These are phyloP conservation scores for Zeugodacus cucurbitae DNA, from an alignment of 1,140 invertebrate species.

Conservation along the genomic window DNA sequence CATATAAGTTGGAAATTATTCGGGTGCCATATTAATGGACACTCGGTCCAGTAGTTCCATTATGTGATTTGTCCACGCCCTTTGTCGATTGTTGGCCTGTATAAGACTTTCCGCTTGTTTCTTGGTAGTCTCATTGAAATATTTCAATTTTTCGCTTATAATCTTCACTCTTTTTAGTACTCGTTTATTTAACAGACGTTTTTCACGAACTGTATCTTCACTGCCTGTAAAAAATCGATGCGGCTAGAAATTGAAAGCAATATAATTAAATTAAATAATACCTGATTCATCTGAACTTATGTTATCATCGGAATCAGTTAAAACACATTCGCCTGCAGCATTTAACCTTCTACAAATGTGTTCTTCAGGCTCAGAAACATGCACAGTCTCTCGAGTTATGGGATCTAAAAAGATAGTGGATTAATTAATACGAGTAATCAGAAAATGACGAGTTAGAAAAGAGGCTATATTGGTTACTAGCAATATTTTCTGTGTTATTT, in stretches of 20 bases:
- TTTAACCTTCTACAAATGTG: too few relatives aligned
- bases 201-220: neutral
- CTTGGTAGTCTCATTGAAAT: neutral
- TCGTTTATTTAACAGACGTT: neutral
- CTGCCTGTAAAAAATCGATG: neutral
- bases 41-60: neutral
- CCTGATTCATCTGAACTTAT: neutral
- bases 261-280: neutral
- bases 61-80: neutral
- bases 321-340: too few relatives aligned
- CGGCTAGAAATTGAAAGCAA: neutral
- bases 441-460: too few relatives aligned
- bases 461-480: too few relatives aligned
- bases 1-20: too few relatives aligned
- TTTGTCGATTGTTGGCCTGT: neutral
- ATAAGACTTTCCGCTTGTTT: neutral
- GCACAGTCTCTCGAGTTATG: too few relatives aligned
- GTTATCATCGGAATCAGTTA: too few relatives aligned
- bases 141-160: neutral
- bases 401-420: too few relatives aligned
- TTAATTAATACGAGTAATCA: too few relatives aligned
- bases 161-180: neutral
- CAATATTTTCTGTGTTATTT: too few relatives aligned
- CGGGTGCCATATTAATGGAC: too few relatives aligned
- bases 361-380: too few relatives aligned